Evolutionary conservation across 2,113 vertebrate genomes (phyloP).

Genomic region (Dolichotis patagonum): DNA sequence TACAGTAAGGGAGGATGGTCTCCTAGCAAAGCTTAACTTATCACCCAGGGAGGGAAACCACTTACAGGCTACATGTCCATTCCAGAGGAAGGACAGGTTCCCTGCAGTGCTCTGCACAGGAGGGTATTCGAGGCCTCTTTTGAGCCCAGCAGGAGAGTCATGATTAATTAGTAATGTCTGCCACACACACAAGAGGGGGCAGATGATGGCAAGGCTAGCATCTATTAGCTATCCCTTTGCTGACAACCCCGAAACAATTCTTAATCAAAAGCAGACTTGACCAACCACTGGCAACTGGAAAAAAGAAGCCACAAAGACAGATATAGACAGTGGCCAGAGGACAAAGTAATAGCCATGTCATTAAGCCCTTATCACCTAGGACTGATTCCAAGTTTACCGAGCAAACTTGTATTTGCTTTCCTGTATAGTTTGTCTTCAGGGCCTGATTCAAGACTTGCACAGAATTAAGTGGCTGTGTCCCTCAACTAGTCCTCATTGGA

Average conservation of each 20-base stretch:
- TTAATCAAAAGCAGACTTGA: neutral
- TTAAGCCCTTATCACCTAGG: neutral
- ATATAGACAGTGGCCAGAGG: neutral
- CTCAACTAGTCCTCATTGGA: neutral
- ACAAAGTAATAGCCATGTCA: neutral
- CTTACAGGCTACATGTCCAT: neutral
- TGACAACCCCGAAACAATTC: neutral
- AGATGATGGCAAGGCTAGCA: neutral
- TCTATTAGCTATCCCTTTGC: neutral
- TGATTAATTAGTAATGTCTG: slow-evolving; percentile 39
- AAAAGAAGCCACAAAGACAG: neutral
- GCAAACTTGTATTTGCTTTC: neutral
- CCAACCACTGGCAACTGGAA: neutral
- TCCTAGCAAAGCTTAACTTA: slow-evolving; percentile 7
- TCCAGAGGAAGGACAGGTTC: neutral
- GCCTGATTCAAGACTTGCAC: neutral
- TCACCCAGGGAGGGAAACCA: neutral
- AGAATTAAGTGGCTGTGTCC: neutral
- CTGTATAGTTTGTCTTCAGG: neutral
- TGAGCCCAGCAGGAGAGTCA: neutral
- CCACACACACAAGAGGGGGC: neutral
- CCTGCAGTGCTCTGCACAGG: neutral
- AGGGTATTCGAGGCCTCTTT: neutral
- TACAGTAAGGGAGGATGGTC: neutral
- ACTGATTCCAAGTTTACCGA: neutral